Conservation (phyloP, 2,113 vertebrate species). For the Zapornia atra region DNA sequence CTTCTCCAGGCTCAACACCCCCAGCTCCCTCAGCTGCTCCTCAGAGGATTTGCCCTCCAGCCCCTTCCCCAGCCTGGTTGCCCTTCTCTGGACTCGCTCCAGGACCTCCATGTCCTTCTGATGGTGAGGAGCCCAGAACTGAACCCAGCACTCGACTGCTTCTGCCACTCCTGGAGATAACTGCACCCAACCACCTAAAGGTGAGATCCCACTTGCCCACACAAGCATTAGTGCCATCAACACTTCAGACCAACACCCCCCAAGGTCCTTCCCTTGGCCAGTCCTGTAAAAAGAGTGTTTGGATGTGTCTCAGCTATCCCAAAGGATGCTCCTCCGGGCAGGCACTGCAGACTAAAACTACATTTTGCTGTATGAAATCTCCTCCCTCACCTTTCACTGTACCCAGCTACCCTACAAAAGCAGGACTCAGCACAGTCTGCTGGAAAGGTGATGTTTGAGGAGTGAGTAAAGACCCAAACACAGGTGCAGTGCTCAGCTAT, state of each 20-base stretch:
- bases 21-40: too few species aligned
- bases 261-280: not conserved
- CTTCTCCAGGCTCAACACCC: too few species aligned
- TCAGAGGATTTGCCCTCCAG: too few species aligned
- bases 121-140: too few species aligned
- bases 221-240: not conserved
- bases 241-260: not conserved
- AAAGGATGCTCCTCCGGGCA: not conserved
- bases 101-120: too few species aligned
- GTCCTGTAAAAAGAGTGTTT: not conserved
- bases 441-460: not conserved
- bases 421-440: not conserved
- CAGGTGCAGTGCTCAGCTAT: not conserved
- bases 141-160: too few species aligned
- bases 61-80: too few species aligned
- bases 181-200: not conserved
- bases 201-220: rapidly evolving
- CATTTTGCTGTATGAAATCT: not conserved
- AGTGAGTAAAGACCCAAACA: not conserved
- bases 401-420: not conserved
- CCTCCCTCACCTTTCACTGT: not conserved
- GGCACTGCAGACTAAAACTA: not conserved
- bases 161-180: not conserved
- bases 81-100: too few species aligned
- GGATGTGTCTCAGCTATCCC: not conserved